Conservation (phyloP, 2,797 vertebrate genomes). For the Champsocephalus gunnari region DNA sequence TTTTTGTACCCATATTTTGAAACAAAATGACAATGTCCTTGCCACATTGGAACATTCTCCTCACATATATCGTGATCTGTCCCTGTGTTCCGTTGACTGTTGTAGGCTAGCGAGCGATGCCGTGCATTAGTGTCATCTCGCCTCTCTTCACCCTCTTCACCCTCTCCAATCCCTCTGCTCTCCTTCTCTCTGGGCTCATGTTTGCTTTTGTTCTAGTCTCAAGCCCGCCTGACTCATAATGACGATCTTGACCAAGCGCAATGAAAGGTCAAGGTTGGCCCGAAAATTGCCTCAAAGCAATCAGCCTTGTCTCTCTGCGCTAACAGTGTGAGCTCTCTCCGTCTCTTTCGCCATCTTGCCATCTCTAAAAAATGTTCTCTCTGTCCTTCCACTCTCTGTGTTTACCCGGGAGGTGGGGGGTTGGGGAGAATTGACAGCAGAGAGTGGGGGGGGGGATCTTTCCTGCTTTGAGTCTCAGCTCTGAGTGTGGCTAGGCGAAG, state of each 20-base stretch:
- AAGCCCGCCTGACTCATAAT: slow-evolving; percentile 73
- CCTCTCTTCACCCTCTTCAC: slow-evolving; percentile 16
- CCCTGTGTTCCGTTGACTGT: slow-evolving; percentile 31
- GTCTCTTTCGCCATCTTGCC: slow-evolving; percentile 62
- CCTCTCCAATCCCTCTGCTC: slow-evolving; percentile 15
- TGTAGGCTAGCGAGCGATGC: slow-evolving; percentile 25
- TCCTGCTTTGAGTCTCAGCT: slow-evolving; percentile 74
- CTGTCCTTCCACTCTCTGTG: slow-evolving; percentile 48
- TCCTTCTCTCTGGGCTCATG: slow-evolving; percentile 53
- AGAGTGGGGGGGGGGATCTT: background rate
- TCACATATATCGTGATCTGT: background rate
- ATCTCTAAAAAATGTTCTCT: slow-evolving; percentile 37
- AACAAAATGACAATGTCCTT: no score
- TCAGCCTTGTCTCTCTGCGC: slow-evolving; percentile 70
- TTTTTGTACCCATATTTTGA: no score
- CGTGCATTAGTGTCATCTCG: slow-evolving; percentile 37
- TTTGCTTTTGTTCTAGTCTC: slow-evolving; percentile 81
- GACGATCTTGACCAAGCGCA: slow-evolving; percentile 79
- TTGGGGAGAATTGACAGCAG: slow-evolving; percentile 50
- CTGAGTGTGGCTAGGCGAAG: slow-evolving; percentile 45
- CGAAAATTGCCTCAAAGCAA: slow-evolving; percentile 83
- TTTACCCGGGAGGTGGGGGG: slow-evolving; percentile 57
- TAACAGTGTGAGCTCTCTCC: slow-evolving; percentile 64
- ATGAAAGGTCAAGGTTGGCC: slow-evolving; percentile 84
- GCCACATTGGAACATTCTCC: no score